These are phyloP conservation scores for Crotalus viridis DNA, from an alignment of 2,113 vertebrate species.

Conservation along the genomic window DNA sequence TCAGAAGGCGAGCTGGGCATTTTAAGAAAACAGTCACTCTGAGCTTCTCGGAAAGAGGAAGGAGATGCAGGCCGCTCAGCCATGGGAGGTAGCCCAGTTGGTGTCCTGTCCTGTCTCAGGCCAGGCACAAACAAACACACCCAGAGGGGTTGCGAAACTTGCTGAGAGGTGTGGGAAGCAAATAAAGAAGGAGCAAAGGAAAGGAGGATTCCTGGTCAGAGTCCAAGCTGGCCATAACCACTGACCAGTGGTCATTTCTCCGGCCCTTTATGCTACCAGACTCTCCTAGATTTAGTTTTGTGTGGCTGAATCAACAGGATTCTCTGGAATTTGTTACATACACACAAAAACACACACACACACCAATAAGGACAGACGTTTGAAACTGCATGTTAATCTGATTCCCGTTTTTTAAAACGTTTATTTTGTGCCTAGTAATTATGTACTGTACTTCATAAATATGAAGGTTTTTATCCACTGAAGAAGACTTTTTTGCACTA, in stretches of 20 bases:
- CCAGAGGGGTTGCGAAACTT: background rate
- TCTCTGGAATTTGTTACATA: background rate
- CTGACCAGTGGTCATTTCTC: background rate
- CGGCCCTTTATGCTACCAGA: no score
- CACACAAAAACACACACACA: background rate
- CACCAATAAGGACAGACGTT: background rate
- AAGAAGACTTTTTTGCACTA: constrained; percentile 18
- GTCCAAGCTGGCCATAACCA: background rate
- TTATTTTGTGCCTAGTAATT: constrained; percentile 12
- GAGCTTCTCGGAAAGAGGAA: background rate
- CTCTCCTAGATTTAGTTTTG: background rate
- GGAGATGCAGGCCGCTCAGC: background rate
- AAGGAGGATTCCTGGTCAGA: background rate
- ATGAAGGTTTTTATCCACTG: constrained; percentile 14
- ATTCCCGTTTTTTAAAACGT: background rate
- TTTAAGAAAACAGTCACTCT: background rate
- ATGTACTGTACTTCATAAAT: constrained; percentile 25
- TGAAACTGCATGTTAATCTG: background rate
- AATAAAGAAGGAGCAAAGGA: background rate
- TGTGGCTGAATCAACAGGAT: no score
- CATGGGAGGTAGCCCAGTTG: background rate
- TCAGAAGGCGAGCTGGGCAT: background rate
- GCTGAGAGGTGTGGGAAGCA: background rate
- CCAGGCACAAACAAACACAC: background rate
- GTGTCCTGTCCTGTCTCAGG: background rate